Evolutionary conservation across 2,888 invertebrate genomes (phyloP), one percentile per base, ranked within the genome.

Genomic region (Drosophila kambysellisi): DNA sequence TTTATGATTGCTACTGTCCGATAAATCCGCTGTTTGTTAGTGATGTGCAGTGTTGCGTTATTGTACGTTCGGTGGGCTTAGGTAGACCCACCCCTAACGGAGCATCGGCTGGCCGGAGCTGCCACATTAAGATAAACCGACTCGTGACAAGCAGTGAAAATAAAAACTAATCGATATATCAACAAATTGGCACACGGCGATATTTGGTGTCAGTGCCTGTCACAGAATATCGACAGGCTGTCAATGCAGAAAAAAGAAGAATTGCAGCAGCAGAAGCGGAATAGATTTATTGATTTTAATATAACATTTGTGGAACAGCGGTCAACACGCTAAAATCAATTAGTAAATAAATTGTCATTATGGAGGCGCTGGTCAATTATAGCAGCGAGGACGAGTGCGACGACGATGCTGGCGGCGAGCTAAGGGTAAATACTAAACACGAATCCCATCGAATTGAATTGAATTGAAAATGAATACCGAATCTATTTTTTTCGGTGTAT

Each of bases 311-410:
- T 58, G 29, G 54, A 50, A 39, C 7, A 46, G 25, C 39, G 63
- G n/a, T 12, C 17, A 37, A 56, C 58, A 25, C 25, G 37, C 37
- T 50, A 15, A 66, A 65, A 43, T 57, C 33, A 57, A 62, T 66
- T n/a, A 46, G 52, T 15, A 53, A 9, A 32, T 41, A 29, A 12
- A 8, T 7, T 59, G 56, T 2, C 7, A 39, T 5, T 78, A 97
- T 97, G 97, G 96, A 97, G 93, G 96, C 96, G 54, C 94, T 97
- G 71, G 95, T 96, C 74, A 96, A 95, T 91, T 97, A 97, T 91
- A 96, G 95, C 76, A 97, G 97, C 92, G 97, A 97, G 88, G 97
- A 96, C 86, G 96, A 96, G 74, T 95, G 94, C 87, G 95, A 96
- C 48, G 92, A 92, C 48, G 81, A 92, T 50, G 72, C 77, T 12